phyloP scores from a whole-genome alignment of 2,113 vertebrate genomes.

The Caloenas nicobarica region DNA sequence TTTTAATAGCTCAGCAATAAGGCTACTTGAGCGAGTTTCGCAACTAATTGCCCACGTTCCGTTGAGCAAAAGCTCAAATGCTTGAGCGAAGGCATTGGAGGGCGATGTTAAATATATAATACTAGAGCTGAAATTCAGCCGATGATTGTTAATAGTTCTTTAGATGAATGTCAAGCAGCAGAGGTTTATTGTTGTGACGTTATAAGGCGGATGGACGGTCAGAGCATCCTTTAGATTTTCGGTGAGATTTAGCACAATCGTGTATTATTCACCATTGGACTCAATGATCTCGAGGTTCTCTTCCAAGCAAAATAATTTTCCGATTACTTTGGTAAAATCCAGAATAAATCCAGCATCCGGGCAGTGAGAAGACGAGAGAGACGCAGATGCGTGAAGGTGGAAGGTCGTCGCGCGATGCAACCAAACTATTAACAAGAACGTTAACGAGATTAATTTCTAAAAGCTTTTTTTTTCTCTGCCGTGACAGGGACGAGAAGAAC shows the following conservation, averaged over 20 bases:
- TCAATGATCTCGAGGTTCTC: too few species aligned
- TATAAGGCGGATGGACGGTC: too few species aligned
- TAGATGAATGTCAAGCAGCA: too few species aligned
- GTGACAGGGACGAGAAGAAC: slow-evolving; percentile 91
- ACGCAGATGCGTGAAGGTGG: accelerated
- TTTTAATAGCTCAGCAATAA: not conserved
- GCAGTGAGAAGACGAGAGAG: accelerated
- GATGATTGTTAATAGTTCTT: not conserved
- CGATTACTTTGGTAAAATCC: accelerated
- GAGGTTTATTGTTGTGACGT: too few species aligned
- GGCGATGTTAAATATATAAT: not conserved
- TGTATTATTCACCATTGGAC: not conserved
- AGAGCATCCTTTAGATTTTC: too few species aligned
- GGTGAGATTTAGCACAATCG: too few species aligned
- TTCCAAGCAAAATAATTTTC: too few species aligned
- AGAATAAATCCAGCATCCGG: not conserved
- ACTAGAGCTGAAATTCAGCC: not conserved
- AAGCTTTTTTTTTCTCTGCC: not conserved
- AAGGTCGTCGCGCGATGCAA: accelerated
- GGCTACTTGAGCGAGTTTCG: not conserved
- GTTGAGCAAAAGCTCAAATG: not conserved
- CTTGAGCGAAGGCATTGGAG: not conserved
- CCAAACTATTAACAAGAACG: accelerated
- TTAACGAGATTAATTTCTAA: accelerated
- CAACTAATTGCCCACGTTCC: accelerated